Evolutionary conservation across 2,797 vertebrate genomes (phyloP), one percentile per base, ranked within the genome.

Genomic region (Heteromormyrus szaboi): DNA sequence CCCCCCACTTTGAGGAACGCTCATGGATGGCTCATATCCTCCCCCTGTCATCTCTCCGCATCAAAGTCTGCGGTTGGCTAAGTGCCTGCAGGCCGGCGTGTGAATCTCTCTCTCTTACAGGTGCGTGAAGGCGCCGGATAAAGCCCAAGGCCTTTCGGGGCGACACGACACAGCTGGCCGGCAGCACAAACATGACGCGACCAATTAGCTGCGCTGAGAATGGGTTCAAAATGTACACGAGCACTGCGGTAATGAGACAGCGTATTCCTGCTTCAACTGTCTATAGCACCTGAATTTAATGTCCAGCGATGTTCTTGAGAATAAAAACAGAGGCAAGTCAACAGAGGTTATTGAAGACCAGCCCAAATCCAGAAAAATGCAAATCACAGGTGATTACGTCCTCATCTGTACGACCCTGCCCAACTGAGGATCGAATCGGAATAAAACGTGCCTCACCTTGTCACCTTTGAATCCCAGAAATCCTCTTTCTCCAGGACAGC

Each of bases 381-480:
- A 46, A 81, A 81, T 46, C 37, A 46, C 41, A 44, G 41, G 14
- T 9, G 11, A 81, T 46, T 46, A 46, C 1, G 14, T 41, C 76
- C 41, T 81, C 76, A 81, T 46, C 46, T 22, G 76, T 81, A 46
- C 3, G n/a, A 2, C 76, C 76, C 19, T 5, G 84, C 50, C 25
- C 48, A 37, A 14, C 25, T 14, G 12, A 85, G 25, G 50, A 54
- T 54, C 4, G 2, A 33, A 3, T 3, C 5, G 1, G 83, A 54
- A 51, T 51, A n/a, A 59, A 7, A 33, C 37, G 76, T 25, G 1
- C 89, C 95, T 96, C 94, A 98, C 97, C 95, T 96, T 96, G 90
- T 97, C 94, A 91, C 97, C 97, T 95, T 97, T 98, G 85, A 96
- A 95, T 50, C 97, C 97, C 87, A 91, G 90, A 88, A 90, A 93